These are phyloP conservation scores for Actias luna DNA, from an alignment of 2,888 invertebrate genomes.

Conservation along the genomic window DNA sequence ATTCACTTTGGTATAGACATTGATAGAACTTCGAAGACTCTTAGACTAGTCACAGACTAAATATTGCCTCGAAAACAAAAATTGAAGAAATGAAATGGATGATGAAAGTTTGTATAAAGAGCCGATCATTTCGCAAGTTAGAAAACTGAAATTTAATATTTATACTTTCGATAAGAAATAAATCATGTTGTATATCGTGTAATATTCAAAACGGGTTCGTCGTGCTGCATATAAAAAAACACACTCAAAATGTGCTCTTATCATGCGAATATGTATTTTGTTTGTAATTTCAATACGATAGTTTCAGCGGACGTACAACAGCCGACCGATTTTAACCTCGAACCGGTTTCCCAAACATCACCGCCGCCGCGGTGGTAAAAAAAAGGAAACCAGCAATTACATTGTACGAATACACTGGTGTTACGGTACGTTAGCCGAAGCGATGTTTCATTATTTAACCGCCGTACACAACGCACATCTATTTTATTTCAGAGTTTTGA, in stretches of 20 bases:
- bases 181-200: no score
- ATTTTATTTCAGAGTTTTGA: neutral
- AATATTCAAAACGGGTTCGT: no score
- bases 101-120: no score
- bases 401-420: conserved; percentile 1
- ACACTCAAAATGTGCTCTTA: neutral
- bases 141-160: no score
- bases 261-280: neutral
- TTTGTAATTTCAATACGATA: neutral
- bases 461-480: neutral
- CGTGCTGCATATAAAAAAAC: no score
- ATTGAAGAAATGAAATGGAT: no score
- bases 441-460: neutral
- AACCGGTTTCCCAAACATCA: conserved; percentile 39
- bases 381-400: conserved; percentile 50
- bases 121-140: no score
- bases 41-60: no score
- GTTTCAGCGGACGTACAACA: conserved; percentile 12
- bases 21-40: no score
- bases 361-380: conserved; percentile 31
- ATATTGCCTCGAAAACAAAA: no score
- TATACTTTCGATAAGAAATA: no score
- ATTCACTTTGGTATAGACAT: no score
- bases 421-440: neutral
- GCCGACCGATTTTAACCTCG: conserved; percentile 24